phyloP scores from a whole-genome alignment of 2,113 vertebrate species.

The Irena cyanogastra region DNA sequence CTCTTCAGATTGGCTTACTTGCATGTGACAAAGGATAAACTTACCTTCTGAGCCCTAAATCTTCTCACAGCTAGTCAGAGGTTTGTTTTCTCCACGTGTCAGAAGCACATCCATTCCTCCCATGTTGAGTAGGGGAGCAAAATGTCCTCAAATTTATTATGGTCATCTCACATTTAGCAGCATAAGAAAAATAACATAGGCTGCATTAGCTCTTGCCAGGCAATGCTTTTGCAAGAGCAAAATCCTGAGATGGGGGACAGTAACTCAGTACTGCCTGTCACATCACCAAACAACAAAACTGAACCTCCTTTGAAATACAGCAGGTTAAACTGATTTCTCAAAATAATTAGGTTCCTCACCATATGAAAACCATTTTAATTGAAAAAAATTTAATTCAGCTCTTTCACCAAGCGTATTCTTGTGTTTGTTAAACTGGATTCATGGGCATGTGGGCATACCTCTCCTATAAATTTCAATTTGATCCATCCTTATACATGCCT shows the following conservation, averaged over 20 bases:
- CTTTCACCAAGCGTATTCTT: neutral
- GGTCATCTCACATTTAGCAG: neutral
- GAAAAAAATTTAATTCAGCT: neutral
- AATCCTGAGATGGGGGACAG: neutral
- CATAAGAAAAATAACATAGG: neutral
- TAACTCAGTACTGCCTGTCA: neutral
- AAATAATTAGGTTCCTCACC: neutral
- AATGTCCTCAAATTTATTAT: neutral
- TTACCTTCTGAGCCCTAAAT: neutral
- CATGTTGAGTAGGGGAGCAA: neutral
- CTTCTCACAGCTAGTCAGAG: neutral
- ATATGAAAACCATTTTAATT: neutral
- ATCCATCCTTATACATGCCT: neutral
- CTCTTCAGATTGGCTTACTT: neutral
- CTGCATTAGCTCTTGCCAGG: neutral
- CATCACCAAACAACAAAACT: neutral
- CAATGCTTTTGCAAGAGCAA: neutral
- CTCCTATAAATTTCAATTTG: neutral
- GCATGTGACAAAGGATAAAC: neutral
- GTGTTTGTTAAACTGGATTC: neutral
- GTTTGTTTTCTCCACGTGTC: neutral
- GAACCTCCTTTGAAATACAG: neutral
- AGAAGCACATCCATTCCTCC: neutral
- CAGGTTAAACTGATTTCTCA: neutral
- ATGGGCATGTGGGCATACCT: rapidly evolving